phyloP scores from a whole-genome alignment of 2,888 invertebrate genomes.

The Melinopterus prodromus region DNA sequence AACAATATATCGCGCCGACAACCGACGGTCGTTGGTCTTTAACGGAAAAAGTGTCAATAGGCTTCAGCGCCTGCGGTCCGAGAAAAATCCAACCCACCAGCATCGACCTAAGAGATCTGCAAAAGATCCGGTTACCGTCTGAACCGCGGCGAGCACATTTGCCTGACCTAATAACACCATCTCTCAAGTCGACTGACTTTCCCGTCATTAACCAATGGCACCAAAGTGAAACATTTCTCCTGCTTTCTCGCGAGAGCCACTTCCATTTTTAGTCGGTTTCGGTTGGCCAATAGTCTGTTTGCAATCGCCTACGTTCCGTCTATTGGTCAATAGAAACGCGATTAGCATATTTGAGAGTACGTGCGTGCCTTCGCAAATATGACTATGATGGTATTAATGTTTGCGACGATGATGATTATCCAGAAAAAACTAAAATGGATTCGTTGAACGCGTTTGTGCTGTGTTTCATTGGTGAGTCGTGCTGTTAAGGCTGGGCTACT shows the following conservation, averaged over 20 bases:
- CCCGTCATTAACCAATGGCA: slow-evolving; percentile 23
- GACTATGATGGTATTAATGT: background rate
- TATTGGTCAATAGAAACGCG: slow-evolving; percentile 21
- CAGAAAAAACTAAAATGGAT: background rate
- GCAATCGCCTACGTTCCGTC: background rate
- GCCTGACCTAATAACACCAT: slow-evolving; percentile 24
- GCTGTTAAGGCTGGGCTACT: slow-evolving; percentile 4
- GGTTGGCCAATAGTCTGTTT: background rate
- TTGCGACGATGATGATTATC: background rate
- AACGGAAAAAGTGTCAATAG: slow-evolving; percentile 6
- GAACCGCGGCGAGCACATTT: slow-evolving; percentile 19
- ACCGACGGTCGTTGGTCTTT: slow-evolving; percentile 22
- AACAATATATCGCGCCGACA: slow-evolving; percentile 6
- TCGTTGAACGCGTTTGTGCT: background rate
- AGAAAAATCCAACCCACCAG: background rate
- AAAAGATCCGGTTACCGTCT: slow-evolving; percentile 11
- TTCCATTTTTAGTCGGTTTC: slow-evolving; percentile 17
- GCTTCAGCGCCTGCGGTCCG: background rate
- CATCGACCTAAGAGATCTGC: background rate
- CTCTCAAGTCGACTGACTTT: slow-evolving; percentile 15
- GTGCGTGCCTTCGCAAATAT: background rate
- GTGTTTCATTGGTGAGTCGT: background rate
- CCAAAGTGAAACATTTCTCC: slow-evolving; percentile 22
- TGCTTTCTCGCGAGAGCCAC: slow-evolving; percentile 16
- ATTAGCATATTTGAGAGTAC: slow-evolving; percentile 8